Evolutionary conservation across 2,888 invertebrate genomes (phyloP), one percentile per base, ranked within the genome.

Genomic region (Serripes groenlandicus): DNA sequence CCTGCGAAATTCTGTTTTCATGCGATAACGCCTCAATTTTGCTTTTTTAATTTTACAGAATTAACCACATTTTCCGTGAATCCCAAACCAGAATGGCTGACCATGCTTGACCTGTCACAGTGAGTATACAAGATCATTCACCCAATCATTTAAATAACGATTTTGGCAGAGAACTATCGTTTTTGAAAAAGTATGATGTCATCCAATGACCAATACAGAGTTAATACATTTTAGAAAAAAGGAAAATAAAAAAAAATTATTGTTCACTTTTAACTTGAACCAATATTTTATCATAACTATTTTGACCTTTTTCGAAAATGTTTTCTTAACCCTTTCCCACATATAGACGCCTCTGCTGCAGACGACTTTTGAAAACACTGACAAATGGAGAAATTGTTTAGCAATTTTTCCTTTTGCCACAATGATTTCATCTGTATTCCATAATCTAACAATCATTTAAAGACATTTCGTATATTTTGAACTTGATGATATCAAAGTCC

Each of bases 41-140:
- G n/a, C n/a, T n/a, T n/a, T n/a, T n/a, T n/a, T n/a, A n/a, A 56
- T 56, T 30, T 86, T 86, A 35, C 84, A 86, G 86, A 84, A 68
- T 77, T 84, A 3, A 56, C 69, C 18, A 42, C 80, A 18, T 85
- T 94, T 72, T 88, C 90, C 9, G 87, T 94, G 42, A 94, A 83
- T 76, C 94, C 94, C 1, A 94, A 94, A 90, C 94, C 95, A 75
- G 94, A 94, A 71, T 93, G 93, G 91, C 86, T 95, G 35, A 87
- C 90, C 26, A 92, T 90, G 49, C 84, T 95, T 71, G 93, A 95
- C 75, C 84, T 94, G 3, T 93, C 94, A 68, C 88, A 92, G 94
- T 94, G 89, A 92, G 94, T 93, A 66, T 5, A 28, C 18, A 3
- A 23, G n/a, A n/a, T n/a, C n/a, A n/a, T n/a, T n/a, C n/a, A n/a